Percentiles rank a stretch among this genome's conserved stretches.
phyloP scores from a whole-genome alignment of 2,113 vertebrate genomes.

The Oxyura jamaicensis region DNA sequence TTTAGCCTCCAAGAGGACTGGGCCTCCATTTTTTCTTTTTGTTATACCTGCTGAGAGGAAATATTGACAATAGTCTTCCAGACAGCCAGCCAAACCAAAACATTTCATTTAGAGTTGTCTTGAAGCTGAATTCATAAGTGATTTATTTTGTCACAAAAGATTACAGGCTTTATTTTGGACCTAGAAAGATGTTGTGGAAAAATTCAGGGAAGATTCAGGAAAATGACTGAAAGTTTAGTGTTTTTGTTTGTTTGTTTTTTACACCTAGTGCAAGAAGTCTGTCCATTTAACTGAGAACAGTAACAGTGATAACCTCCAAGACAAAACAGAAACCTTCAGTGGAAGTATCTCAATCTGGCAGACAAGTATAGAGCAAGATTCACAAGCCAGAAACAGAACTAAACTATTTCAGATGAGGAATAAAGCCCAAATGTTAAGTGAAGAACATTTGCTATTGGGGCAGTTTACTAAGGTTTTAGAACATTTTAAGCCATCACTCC shows the following conservation, averaged over 20 bases:
- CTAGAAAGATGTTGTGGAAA: background rate
- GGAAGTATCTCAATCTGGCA: background rate
- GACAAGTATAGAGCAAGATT: background rate
- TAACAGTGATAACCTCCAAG: background rate
- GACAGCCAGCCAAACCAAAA: background rate
- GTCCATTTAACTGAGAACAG: background rate
- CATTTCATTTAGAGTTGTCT: background rate
- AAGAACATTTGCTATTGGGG: background rate
- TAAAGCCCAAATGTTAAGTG: background rate
- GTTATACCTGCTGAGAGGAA: background rate
- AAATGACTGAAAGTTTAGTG: background rate
- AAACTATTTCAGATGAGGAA: background rate
- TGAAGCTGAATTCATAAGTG: background rate
- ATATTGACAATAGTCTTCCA: background rate
- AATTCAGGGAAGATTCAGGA: background rate
- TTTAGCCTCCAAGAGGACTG: background rate
- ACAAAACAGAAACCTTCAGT: background rate
- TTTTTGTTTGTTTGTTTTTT: too few relatives aligned
- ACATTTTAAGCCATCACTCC: background rate
- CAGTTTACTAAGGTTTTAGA: background rate
- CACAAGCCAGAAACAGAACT: background rate
- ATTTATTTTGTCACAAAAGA: background rate
- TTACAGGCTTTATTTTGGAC: background rate
- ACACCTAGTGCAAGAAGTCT: too few relatives aligned
- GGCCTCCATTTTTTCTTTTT: background rate